Percentiles rank a stretch among this genome's conserved stretches.
Evolutionary conservation across 1,140 invertebrate genomes (phyloP).

Genomic region (Yoshiicerus persimilis): DNA sequence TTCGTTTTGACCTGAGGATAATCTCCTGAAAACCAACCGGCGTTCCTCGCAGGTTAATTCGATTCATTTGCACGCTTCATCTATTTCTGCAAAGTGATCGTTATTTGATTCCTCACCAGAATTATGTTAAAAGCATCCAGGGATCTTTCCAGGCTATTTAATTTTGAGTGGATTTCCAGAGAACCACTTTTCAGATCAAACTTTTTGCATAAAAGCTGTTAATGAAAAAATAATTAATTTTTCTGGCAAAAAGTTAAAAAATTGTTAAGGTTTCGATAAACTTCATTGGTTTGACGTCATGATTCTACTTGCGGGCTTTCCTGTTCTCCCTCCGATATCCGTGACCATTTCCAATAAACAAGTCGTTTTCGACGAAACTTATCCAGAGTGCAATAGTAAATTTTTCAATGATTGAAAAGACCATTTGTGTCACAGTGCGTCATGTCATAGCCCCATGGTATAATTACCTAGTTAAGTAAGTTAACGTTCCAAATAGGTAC

Average conservation of each 20-base stretch:
- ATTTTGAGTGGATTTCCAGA: background rate
- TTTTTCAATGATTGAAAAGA: no score
- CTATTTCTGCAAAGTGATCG: background rate
- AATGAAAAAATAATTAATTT: no score
- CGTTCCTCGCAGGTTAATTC: no score
- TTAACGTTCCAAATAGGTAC: no score
- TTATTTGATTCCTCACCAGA: background rate
- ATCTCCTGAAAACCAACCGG: background rate
- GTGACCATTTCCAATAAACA: background rate
- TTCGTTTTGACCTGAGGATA: background rate
- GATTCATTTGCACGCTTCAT: background rate
- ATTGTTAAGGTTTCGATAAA: background rate
- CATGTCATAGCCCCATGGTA: no score
- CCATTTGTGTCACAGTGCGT: no score
- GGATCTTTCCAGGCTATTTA: background rate
- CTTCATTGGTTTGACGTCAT: background rate
- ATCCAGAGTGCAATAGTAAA: background rate
- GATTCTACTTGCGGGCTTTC: background rate
- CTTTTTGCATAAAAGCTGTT: background rate
- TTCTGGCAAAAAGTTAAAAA: no score
- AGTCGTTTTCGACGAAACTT: background rate
- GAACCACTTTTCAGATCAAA: background rate
- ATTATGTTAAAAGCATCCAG: background rate
- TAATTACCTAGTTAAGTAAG: no score
- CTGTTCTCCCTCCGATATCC: background rate